Base-by-base conservation (phyloP, 1,140 invertebrate genomes). In the Meloidogyne chitwoodi region DNA sequence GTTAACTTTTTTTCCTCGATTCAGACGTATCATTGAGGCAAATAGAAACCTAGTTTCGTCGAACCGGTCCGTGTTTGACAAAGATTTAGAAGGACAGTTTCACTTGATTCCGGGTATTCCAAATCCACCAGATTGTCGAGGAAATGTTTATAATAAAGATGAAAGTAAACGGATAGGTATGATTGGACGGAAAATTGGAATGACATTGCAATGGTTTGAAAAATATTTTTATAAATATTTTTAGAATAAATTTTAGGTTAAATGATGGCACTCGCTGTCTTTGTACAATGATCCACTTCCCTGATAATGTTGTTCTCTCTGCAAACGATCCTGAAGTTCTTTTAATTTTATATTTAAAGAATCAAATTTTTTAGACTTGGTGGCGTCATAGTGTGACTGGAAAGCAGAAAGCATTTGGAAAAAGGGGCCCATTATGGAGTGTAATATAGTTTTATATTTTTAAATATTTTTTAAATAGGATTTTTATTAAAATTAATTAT, bases 111-210 rank as follows among this genome's bases (percentile, higher is more conserved):
- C 26, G 3, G 64, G 61, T 34, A 63, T 26, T 34, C n/a, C 74
- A 64, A 38, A 74, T 41, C 48, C 61, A 41, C 75, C 71, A 19
- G 75, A 74, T 63, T 64, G 72, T 62, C 14, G n/a, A 22, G 29
- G 29, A 72, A 69, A 56, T 38, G 24, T 61, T 22, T 78, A 78
- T 29, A 66, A 79, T 11, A 26, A 19, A 5, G 65, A 75, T 11
- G 24, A 65, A 22, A 83, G 81, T 11, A 89, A 89, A 77, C 90
- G 96, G 84, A 91, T 91, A 77, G 96, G 96, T 63, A 85, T 98
- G 1, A 92, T 99, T 86, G 94, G 92, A 0, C 90, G 92, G 71
- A 99, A 99, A 90, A 93, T 99, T 86, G 96, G 96, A 41, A 89
- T 93, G 70, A 92, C 95, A 88, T 94, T 94, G 16, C 89, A 98